Evolutionary conservation across 2,797 vertebrate genomes (phyloP).

Genomic region (Pseudochirops corinnae): DNA sequence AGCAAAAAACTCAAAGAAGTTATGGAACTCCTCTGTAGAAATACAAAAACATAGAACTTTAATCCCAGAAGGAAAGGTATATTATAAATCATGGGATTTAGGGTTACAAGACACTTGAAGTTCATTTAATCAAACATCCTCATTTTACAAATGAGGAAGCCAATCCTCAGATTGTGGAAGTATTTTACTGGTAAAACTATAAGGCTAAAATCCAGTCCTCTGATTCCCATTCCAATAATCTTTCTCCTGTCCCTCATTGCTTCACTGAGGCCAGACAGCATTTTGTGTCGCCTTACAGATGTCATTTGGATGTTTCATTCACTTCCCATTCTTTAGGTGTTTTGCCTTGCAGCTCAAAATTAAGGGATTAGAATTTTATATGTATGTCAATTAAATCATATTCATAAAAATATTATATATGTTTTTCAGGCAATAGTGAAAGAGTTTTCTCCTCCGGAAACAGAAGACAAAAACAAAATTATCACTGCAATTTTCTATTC

Average conservation of each 20-base stretch:
- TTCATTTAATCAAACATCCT: neutral
- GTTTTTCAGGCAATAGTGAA: slow-evolving; percentile 91
- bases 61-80: neutral
- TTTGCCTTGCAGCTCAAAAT: neutral
- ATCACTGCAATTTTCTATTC: slow-evolving; percentile 96
- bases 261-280: neutral
- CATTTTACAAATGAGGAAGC: neutral
- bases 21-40: neutral
- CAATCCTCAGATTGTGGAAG: neutral
- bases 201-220: neutral
- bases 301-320: neutral
- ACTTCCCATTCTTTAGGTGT: fast-evolving
- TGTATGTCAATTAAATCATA: fast-evolving
- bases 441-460: slow-evolving; percentile 88
- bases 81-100: neutral
- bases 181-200: neutral
- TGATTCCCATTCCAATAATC: neutral
- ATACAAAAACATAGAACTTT: neutral
- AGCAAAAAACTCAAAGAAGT: fast-evolving
- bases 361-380: neutral
- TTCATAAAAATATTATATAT: neutral
- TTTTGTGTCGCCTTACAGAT: neutral
- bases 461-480: slow-evolving; percentile 90
- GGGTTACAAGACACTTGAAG: neutral
- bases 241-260: neutral